These are phyloP conservation scores for Actinopyga echinites DNA, from an alignment of 53 echinoderm and acorn worm genomes.

Conservation along the genomic window DNA sequence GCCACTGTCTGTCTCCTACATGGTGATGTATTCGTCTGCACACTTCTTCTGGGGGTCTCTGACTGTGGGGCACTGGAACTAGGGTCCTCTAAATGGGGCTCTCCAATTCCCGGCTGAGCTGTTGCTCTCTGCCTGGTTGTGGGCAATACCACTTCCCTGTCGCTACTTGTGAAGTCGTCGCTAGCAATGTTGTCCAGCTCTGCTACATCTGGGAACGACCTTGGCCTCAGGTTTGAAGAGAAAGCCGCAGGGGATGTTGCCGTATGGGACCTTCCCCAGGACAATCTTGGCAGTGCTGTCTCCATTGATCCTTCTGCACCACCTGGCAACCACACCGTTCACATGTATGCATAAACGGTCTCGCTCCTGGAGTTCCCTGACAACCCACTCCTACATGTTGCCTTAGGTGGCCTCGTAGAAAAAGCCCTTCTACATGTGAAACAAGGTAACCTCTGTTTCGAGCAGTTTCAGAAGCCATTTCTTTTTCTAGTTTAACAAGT, in stretches of 20 bases:
- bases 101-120: neutral
- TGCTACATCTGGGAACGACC: too few relatives aligned
- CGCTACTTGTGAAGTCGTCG: neutral
- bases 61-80: neutral
- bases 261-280: neutral
- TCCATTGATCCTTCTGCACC: neutral
- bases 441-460: too few relatives aligned
- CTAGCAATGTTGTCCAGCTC: neutral
- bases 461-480: too few relatives aligned
- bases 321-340: neutral
- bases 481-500: too few relatives aligned
- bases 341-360: neutral
- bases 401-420: neutral
- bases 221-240: too few relatives aligned
- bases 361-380: neutral
- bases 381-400: neutral
- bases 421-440: too few relatives aligned
- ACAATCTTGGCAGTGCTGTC: neutral
- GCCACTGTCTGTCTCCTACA: too few relatives aligned
- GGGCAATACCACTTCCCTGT: neutral
- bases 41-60: too few relatives aligned
- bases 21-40: too few relatives aligned
- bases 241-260: neutral
- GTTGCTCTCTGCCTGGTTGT: neutral
- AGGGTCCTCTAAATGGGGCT: neutral